These are phyloP conservation scores for Drosophila infuscata DNA, from an alignment of 2,888 invertebrate genomes.

Conservation along the genomic window DNA sequence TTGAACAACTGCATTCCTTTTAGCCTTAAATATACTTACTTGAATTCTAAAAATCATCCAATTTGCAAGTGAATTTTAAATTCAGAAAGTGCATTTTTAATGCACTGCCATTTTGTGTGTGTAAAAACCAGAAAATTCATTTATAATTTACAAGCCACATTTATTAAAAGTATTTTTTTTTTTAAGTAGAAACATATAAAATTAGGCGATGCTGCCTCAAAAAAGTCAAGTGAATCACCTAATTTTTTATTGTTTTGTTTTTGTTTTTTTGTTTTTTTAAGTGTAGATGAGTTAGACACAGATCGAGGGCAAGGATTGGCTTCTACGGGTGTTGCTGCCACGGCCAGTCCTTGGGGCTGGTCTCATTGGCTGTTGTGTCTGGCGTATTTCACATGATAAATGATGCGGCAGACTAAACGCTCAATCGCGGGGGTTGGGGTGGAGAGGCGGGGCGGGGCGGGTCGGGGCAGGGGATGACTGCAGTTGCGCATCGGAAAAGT, in stretches of 20 bases:
- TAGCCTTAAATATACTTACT: background rate
- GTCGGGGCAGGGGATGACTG: background rate
- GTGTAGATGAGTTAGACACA: slow-evolving; percentile 20
- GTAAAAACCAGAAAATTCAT: background rate
- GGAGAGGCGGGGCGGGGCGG: background rate
- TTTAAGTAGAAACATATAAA: background rate
- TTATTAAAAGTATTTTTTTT: too few species aligned
- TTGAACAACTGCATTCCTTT: background rate
- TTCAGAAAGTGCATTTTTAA: background rate
- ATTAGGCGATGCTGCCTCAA: background rate
- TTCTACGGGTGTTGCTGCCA: slow-evolving; percentile 31
- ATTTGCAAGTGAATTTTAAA: background rate
- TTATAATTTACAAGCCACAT: background rate
- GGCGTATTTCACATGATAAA: slow-evolving; percentile 79
- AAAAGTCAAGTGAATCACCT: background rate
- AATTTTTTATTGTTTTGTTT: background rate
- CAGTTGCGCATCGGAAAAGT: slow-evolving; percentile 13
- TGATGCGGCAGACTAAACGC: slow-evolving; percentile 78
- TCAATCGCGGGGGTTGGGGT: slow-evolving; percentile 36
- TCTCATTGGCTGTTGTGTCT: slow-evolving; percentile 73
- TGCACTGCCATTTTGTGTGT: too few species aligned
- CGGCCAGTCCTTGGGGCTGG: slow-evolving; percentile 44
- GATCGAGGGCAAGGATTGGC: slow-evolving; percentile 10
- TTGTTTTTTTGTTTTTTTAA: background rate
- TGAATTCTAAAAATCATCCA: background rate